Evolutionary conservation across 2,797 vertebrate genomes (phyloP).

Genomic region (Neosalanx taihuensis): DNA sequence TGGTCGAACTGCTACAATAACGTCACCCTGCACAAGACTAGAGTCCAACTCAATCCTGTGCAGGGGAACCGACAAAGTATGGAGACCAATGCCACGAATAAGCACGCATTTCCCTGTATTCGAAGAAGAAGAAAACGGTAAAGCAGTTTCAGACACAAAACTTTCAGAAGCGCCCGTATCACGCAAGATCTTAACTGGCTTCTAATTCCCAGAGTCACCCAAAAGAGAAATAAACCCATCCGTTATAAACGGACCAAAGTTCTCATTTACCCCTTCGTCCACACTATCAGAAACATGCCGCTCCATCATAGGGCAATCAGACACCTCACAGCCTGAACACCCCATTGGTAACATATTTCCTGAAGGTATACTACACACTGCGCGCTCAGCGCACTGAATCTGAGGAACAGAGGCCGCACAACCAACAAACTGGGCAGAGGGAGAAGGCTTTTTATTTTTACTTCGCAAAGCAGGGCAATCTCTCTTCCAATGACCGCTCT

Average conservation of each 20-base stretch:
- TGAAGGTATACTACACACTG: too few relatives aligned
- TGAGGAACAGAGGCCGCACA: not conserved
- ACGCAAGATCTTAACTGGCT: not conserved
- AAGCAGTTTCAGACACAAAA: not conserved
- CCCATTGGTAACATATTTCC: too few relatives aligned
- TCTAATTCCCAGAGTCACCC: not conserved
- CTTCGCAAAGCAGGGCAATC: not conserved
- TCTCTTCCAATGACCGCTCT: not conserved
- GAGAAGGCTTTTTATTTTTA: not conserved
- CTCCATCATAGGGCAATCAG: not conserved
- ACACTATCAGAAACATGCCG: too few relatives aligned
- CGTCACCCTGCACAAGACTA: constrained; percentile 9
- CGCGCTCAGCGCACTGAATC: not conserved
- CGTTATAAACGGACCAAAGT: not conserved
- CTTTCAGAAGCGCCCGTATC: not conserved
- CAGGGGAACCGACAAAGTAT: not conserved
- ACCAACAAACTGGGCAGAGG: not conserved
- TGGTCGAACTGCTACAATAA: not conserved
- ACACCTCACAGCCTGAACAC: not conserved
- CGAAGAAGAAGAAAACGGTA: not conserved
- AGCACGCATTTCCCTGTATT: not conserved
- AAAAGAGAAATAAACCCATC: not conserved
- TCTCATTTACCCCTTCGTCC: too few relatives aligned
- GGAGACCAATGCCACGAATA: not conserved
- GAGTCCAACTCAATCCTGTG: not conserved